Evolutionary conservation across 2,797 vertebrate genomes (phyloP).

Genomic region (Thalassophryne amazonica): DNA sequence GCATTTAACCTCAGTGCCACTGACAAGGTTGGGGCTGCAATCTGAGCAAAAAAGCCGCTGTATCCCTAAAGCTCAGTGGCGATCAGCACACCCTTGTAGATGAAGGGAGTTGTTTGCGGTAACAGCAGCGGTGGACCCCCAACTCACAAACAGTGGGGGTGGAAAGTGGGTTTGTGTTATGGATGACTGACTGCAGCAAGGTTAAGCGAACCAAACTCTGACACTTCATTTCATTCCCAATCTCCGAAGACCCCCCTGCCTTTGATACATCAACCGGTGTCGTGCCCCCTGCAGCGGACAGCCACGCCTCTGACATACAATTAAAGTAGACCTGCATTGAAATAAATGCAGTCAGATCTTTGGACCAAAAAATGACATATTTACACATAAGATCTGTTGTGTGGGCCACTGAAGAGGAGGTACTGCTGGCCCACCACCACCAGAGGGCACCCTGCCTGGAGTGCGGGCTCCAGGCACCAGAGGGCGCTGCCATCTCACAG

Average conservation of each 20-base stretch:
- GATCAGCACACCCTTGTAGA: conserved; percentile 53
- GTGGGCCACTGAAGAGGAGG: too few relatives aligned
- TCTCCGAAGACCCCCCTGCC: conserved; percentile 19
- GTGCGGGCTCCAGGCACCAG: too few relatives aligned
- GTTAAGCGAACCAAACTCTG: conserved; percentile 55
- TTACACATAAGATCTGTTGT: too few relatives aligned
- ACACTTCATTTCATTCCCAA: conserved; percentile 30
- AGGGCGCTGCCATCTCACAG: too few relatives aligned
- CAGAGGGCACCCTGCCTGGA: too few relatives aligned
- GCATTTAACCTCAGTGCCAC: conserved; percentile 36
- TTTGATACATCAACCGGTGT: conserved; percentile 23
- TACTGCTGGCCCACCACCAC: too few relatives aligned
- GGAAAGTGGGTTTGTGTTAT: conserved; percentile 31
- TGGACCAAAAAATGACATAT: too few relatives aligned
- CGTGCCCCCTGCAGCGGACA: conserved; percentile 27
- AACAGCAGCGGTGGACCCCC: conserved; percentile 13
- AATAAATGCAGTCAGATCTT: too few relatives aligned
- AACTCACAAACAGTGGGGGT: background rate
- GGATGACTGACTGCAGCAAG: conserved; percentile 60
- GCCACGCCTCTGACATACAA: conserved; percentile 18
- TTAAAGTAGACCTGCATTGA: conserved; percentile 9
- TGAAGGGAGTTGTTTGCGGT: conserved; percentile 44
- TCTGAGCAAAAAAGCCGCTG: conserved; percentile 34
- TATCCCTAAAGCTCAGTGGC: conserved; percentile 48
- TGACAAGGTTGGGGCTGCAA: conserved; percentile 42